Conservation (phyloP, 2,113 vertebrate species). For the Desmodus rotundus region DNA sequence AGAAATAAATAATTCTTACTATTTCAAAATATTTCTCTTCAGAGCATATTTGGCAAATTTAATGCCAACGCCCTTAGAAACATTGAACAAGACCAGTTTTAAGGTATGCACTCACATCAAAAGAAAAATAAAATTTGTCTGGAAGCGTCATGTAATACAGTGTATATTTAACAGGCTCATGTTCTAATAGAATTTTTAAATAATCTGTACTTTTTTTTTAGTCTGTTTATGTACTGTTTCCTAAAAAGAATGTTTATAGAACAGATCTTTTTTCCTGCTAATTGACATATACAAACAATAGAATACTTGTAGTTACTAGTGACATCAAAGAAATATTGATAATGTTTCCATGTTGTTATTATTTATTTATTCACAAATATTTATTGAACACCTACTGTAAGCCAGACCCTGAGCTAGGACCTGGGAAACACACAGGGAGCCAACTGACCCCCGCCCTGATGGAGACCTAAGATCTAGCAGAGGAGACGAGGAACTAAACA, state of each 20-base stretch:
- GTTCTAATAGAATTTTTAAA: background rate
- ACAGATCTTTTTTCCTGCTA: background rate
- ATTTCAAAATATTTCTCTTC: slow-evolving; percentile 6
- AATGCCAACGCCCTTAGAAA: background rate
- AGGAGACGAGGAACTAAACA: background rate
- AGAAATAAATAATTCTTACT: background rate
- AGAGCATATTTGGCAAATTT: background rate
- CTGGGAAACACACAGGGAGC: background rate
- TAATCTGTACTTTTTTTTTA: background rate
- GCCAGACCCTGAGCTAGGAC: background rate
- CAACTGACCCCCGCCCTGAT: background rate
- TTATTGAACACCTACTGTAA: background rate
- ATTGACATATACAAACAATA: background rate
- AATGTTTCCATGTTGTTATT: background rate
- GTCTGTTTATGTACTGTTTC: background rate
- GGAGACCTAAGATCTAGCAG: background rate
- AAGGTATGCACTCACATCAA: background rate
- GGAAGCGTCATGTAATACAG: background rate
- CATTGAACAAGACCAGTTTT: background rate
- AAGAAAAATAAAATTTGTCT: background rate
- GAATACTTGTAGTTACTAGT: background rate
- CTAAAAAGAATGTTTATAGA: background rate
- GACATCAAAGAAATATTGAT: background rate
- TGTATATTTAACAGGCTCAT: background rate
- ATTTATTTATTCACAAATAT: background rate